Conservation (phyloP, 30 jellyfish, hydroid and myxozoan genomes). For the Mastigias papua region DNA sequence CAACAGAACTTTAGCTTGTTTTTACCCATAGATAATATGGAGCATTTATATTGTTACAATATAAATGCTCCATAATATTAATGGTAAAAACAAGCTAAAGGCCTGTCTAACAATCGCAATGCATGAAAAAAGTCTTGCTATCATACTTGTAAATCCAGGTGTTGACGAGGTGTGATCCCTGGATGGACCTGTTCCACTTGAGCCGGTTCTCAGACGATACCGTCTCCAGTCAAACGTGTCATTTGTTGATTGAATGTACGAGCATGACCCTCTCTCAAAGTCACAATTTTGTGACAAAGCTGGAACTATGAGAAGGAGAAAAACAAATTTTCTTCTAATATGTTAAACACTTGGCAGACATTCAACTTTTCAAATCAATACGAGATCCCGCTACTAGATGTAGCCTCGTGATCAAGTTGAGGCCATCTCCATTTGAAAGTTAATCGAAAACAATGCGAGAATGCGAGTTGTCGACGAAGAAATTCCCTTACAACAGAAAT, state of each 20-base stretch:
- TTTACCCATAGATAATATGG: too few relatives aligned
- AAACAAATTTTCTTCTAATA: background rate
- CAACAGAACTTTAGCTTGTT: too few relatives aligned
- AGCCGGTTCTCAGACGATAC: slow-evolving; percentile 45
- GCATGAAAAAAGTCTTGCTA: background rate
- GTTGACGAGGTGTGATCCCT: slow-evolving; percentile 88
- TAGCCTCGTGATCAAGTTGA: background rate
- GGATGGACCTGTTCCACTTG: slow-evolving; percentile 90
- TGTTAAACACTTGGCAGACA: background rate
- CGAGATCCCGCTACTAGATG: background rate
- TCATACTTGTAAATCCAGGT: slow-evolving; percentile 63
- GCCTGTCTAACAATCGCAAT: too few relatives aligned
- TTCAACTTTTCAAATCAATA: background rate
- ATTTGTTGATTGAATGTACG: slow-evolving; percentile 75
- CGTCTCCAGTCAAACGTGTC: slow-evolving; percentile 97
- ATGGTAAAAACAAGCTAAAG: too few relatives aligned
- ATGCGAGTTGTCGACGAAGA: too few relatives aligned
- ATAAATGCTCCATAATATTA: too few relatives aligned
- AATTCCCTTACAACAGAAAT: background rate
- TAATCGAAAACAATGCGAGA: too few relatives aligned
- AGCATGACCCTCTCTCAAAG: slow-evolving; percentile 89
- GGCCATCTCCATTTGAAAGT: too few relatives aligned
- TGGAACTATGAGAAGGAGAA: background rate
- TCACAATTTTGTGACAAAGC: slow-evolving; percentile 73
- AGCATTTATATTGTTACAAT: too few relatives aligned